These are phyloP conservation scores for Eubasilissa splendida DNA, from an alignment of 2,888 invertebrate genomes.

Conservation along the genomic window DNA sequence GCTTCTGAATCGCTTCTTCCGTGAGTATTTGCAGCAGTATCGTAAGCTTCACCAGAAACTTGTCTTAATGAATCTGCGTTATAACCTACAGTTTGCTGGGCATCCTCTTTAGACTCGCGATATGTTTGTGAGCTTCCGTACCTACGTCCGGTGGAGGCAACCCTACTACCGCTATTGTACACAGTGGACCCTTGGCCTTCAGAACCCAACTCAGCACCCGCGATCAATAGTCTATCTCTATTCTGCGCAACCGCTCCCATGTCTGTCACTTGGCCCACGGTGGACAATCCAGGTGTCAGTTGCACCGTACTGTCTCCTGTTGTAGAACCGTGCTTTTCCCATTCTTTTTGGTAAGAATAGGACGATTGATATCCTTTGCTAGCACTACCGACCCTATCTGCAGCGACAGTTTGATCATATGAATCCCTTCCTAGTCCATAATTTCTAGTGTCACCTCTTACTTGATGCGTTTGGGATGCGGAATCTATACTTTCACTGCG, in stretches of 20 bases:
- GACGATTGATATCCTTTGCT: conserved; percentile 50
- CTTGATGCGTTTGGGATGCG: background rate
- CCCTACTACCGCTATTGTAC: conserved; percentile 52
- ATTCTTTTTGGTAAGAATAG: conserved; percentile 51
- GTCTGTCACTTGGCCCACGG: conserved; percentile 20
- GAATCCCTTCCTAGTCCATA: background rate
- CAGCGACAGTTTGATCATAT: background rate
- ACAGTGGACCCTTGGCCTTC: conserved; percentile 61
- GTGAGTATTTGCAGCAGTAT: conserved; percentile 8
- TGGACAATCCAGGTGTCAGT: background rate
- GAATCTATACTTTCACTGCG: conserved; percentile 6
- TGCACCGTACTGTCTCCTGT: background rate
- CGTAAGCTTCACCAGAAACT: background rate
- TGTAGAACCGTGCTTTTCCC: conserved; percentile 43
- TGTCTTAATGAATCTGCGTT: background rate
- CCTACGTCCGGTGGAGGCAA: conserved; percentile 38
- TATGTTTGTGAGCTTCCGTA: conserved; percentile 31
- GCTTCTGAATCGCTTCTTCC: conserved; percentile 10
- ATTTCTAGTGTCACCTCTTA: background rate
- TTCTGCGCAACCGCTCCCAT: conserved; percentile 45
- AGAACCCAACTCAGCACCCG: conserved; percentile 62
- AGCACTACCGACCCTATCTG: background rate
- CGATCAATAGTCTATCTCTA: conserved; percentile 38
- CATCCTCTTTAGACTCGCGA: conserved; percentile 24
- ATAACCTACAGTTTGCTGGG: background rate